A percentile compares a stretch with the other conserved stretches of the same genome.
These are phyloP conservation scores for Myotis brandtii DNA, from an alignment of 2,113 vertebrate species.

Conservation along the genomic window DNA sequence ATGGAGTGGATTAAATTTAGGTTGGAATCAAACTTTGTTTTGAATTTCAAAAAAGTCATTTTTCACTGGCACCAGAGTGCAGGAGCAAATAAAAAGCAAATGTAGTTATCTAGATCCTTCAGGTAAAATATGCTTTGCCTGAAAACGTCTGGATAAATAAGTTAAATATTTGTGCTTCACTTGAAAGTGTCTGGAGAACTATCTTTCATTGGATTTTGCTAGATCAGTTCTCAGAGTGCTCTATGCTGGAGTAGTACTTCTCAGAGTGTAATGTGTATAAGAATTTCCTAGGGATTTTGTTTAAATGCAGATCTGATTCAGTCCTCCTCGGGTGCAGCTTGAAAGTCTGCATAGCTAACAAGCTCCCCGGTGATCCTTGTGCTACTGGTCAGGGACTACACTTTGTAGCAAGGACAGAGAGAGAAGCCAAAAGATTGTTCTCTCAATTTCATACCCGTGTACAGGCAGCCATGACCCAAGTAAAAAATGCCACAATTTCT, in stretches of 20 bases:
- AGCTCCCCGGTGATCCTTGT: not conserved
- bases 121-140: not conserved
- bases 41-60: slow-evolving; percentile 55
- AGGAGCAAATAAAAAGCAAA: slow-evolving; percentile 50
- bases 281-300: not conserved
- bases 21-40: slow-evolving; percentile 52
- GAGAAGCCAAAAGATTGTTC: not conserved
- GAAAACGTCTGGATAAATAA: slow-evolving; percentile 13
- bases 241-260: not conserved
- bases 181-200: not conserved
- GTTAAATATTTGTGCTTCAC: not conserved
- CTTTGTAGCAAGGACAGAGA: not conserved
- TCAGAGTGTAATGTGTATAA: not conserved
- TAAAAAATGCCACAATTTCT: not conserved
- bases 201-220: not conserved
- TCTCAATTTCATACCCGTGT: not conserved
- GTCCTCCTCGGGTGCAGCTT: not conserved
- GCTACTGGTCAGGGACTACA: not conserved
- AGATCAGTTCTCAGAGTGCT: not conserved
- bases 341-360: not conserved
- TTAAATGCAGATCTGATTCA: not conserved
- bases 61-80: slow-evolving; percentile 30
- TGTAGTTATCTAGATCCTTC: not conserved
- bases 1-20: slow-evolving; percentile 41
- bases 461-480: not conserved